Conservation (phyloP, 2,888 invertebrate species). For the Xestia rhomboidea region DNA sequence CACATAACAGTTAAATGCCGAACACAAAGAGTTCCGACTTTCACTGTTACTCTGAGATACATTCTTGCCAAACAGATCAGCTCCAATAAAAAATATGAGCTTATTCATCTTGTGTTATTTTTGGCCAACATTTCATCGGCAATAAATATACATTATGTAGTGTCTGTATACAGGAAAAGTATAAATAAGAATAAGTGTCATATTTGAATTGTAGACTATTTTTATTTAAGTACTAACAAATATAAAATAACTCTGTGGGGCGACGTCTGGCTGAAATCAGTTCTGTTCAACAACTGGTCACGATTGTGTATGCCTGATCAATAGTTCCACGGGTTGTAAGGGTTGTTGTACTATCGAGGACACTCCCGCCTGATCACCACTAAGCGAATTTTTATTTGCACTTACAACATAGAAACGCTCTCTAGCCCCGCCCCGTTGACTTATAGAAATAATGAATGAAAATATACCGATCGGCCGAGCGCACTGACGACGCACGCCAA, state of each 20-base stretch:
- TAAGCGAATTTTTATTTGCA: no score
- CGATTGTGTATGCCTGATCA: not conserved
- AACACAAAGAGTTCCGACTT: conserved; percentile 57
- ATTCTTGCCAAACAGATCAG: not conserved
- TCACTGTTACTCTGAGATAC: conserved; percentile 54
- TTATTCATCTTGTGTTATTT: conserved; percentile 2
- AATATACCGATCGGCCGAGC: no score
- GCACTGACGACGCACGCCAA: no score
- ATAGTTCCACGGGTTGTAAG: no score
- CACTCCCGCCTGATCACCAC: no score
- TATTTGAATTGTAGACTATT: not conserved
- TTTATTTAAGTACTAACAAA: not conserved
- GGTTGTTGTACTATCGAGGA: no score
- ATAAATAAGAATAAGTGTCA: not conserved
- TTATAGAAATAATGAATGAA: no score
- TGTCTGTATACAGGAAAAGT: not conserved
- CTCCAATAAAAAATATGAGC: not conserved
- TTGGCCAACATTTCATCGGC: not conserved
- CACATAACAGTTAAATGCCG: conserved; percentile 60
- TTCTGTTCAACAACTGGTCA: not conserved
- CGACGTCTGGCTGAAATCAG: not conserved
- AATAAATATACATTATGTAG: not conserved
- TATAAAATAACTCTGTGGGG: not conserved
- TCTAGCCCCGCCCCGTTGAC: no score
- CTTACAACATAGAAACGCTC: no score